Conservation (phyloP, 2,113 vertebrate species). For the Plestiodon gilberti region DNA sequence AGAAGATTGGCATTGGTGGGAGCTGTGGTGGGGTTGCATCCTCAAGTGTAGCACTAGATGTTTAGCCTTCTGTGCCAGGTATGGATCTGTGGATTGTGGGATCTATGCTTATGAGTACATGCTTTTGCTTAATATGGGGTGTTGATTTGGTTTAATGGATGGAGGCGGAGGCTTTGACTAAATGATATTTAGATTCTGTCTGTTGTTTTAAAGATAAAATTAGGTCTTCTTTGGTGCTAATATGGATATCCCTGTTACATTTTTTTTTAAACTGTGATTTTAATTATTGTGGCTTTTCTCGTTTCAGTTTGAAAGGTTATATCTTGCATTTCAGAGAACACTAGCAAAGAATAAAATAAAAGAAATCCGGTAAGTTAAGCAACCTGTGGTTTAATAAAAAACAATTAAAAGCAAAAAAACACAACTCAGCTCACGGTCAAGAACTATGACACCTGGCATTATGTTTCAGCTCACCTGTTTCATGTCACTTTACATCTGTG, state of each 20-base stretch:
- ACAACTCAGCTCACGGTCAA: neutral
- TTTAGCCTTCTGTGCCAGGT: too few species aligned
- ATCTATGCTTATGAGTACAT: too few species aligned
- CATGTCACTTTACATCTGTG: constrained; percentile 7
- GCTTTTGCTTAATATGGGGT: too few species aligned
- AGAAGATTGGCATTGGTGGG: too few species aligned
- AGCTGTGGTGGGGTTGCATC: too few species aligned
- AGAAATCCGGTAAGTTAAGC: constrained; percentile 81
- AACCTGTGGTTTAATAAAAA: neutral
- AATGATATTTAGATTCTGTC: neutral
- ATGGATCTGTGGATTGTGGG: too few species aligned
- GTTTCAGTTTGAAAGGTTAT: constrained; percentile 88
- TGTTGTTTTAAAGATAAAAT: neutral
- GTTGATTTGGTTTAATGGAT: neutral
- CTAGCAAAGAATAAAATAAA: constrained; percentile 81
- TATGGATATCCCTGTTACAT: neutral
- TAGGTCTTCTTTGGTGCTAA: neutral
- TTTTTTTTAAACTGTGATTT: constrained; percentile 39
- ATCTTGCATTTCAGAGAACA: constrained; percentile 88
- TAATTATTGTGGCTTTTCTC: constrained; percentile 46
- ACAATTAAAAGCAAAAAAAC: constrained; percentile 13
- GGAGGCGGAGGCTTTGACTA: neutral
- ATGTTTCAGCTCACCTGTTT: constrained; percentile 39
- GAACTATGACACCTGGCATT: constrained; percentile 6
- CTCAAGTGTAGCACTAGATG: too few species aligned